A percentile compares a stretch with the other conserved stretches of the same genome.
These are phyloP conservation scores for Drosophila eugracilis DNA, from an alignment of 1,140 invertebrate genomes.

Conservation along the genomic window DNA sequence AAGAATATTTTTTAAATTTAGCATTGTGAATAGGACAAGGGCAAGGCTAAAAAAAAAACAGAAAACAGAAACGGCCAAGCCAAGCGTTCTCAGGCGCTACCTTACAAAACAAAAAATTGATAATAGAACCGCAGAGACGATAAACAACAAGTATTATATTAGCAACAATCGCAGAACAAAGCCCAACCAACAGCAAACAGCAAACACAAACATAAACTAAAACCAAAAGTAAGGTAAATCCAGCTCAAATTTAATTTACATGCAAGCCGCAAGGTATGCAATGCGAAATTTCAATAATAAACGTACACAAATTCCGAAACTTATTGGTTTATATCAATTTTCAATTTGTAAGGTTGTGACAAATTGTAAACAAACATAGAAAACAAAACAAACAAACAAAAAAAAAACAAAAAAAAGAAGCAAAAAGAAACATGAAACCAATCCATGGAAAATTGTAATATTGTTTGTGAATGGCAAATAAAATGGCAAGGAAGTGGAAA, in stretches of 20 bases:
- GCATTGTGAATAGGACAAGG: conserved; percentile 64
- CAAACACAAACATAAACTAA: background rate
- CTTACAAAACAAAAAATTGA: conserved; percentile 73
- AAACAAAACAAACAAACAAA: conserved; percentile 72
- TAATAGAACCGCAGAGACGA: conserved; percentile 44
- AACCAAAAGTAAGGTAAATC: conserved; percentile 33
- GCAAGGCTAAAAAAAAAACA: conserved; percentile 19
- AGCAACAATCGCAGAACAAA: conserved; percentile 50
- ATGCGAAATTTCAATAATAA: conserved; percentile 59
- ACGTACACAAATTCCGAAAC: conserved; percentile 53
- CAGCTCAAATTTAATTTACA: conserved; percentile 41
- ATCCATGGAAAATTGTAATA: conserved; percentile 71
- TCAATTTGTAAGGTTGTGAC: conserved; percentile 85
- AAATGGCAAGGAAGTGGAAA: conserved; percentile 61
- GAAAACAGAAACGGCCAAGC: conserved; percentile 31
- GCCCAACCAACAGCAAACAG: conserved; percentile 23
- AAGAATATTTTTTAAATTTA: conserved; percentile 72
- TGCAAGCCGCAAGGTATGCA: conserved; percentile 33
- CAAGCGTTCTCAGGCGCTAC: conserved; percentile 43
- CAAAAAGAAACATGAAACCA: conserved; percentile 40
- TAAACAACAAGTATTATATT: conserved; percentile 57
- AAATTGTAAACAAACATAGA: conserved; percentile 82
- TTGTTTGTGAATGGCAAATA: conserved; percentile 74
- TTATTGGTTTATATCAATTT: conserved; percentile 83
- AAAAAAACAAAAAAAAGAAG: conserved; percentile 24